Evolutionary conservation across 2,797 vertebrate genomes (phyloP).

Genomic region (Sarcophilus harrisii): DNA sequence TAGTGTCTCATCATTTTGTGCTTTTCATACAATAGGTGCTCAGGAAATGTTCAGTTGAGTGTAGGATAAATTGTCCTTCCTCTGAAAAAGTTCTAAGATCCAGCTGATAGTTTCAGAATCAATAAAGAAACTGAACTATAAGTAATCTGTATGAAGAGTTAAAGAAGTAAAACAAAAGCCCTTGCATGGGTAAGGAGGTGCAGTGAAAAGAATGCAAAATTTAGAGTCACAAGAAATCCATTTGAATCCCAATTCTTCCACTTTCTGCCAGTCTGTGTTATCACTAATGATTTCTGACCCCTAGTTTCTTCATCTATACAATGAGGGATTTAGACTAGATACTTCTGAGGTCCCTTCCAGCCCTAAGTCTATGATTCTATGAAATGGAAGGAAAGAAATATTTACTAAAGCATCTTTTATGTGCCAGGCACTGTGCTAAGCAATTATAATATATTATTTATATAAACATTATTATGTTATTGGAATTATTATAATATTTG

Average conservation of each 20-base stretch:
- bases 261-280: background rate
- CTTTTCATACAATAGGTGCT: background rate
- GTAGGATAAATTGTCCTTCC: background rate
- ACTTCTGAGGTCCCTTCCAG: background rate
- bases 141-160: background rate
- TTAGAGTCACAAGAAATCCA: background rate
- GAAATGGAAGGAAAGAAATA: background rate
- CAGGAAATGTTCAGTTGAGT: background rate
- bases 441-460: background rate
- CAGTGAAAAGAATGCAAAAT: background rate
- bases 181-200: background rate
- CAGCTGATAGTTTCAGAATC: background rate
- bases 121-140: background rate
- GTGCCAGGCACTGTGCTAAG: background rate
- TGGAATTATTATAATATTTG: background rate
- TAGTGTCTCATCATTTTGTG: background rate
- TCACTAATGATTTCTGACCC: background rate
- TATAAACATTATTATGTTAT: background rate
- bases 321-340: background rate
- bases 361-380: background rate
- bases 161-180: background rate
- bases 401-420: background rate
- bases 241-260: background rate
- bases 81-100: background rate
- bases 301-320: background rate